phyloP scores from a whole-genome alignment of 2,797 vertebrate genomes.

The Malacoraja senta region DNA sequence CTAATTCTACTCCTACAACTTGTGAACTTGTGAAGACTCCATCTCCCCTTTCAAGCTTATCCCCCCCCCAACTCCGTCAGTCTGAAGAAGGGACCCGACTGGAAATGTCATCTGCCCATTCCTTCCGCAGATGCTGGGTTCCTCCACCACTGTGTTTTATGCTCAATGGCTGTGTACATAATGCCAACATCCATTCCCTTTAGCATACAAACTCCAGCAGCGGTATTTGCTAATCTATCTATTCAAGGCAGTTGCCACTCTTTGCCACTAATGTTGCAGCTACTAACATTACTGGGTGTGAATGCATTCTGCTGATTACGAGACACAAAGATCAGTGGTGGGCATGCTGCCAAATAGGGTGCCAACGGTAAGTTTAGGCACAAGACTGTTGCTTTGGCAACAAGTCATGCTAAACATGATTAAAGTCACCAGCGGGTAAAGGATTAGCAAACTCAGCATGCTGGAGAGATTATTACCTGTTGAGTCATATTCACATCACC shows the following conservation, averaged over 20 bases:
- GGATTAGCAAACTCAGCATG: not conserved
- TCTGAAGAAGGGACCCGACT: no score
- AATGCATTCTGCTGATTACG: not conserved
- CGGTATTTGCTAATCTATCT: not conserved
- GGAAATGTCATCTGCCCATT: no score
- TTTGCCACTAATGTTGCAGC: no score
- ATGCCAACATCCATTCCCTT: not conserved
- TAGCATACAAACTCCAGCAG: not conserved
- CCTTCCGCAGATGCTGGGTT: no score
- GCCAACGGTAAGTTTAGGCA: not conserved
- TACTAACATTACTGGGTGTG: not conserved
- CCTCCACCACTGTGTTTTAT: no score
- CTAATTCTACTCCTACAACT: no score
- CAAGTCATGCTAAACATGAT: not conserved
- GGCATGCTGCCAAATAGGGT: not conserved
- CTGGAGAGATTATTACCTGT: constrained; percentile 9
- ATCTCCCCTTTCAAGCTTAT: no score
- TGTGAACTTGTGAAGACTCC: no score
- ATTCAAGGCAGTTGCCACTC: not conserved
- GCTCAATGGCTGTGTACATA: no score
- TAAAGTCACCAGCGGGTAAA: not conserved
- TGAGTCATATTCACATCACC: constrained; percentile 8
- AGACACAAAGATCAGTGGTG: not conserved
- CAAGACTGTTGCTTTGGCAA: not conserved
- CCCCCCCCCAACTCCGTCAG: no score